A percentile compares a stretch with the other conserved stretches of the same genome.
Conservation (phyloP, 2,888 invertebrate species). For the Molorchus minor region DNA sequence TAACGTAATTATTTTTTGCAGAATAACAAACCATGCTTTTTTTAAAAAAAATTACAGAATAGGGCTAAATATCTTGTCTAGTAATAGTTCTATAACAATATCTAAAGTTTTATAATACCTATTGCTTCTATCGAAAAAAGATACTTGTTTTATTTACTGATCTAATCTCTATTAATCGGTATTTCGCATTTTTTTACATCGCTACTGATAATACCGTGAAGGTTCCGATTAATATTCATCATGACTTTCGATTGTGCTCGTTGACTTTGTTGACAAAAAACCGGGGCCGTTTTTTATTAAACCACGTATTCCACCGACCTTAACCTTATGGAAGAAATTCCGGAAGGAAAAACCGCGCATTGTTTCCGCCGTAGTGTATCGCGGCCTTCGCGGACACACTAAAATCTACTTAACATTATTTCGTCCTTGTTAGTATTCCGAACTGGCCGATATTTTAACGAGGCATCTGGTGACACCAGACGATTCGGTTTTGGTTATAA, state of each 20-base stretch:
- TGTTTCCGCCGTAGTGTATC: conserved; percentile 2
- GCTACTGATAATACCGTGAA: conserved; percentile 26
- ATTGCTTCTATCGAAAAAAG: background rate
- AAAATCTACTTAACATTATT: conserved; percentile 16
- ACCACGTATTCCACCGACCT: conserved; percentile 13
- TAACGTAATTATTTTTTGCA: too few species aligned
- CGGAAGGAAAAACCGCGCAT: conserved; percentile 12
- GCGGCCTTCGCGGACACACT: conserved; percentile 5
- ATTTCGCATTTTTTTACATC: conserved; percentile 1
- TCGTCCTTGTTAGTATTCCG: conserved; percentile 2
- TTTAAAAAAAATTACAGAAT: too few species aligned
- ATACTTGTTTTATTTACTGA: background rate
- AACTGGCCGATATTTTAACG: background rate
- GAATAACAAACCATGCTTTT: too few species aligned
- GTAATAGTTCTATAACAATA: too few species aligned
- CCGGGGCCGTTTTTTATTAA: conserved; percentile 32
- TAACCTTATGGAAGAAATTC: conserved; percentile 17
- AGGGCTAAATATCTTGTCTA: too few species aligned
- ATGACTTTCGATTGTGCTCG: conserved; percentile 23
- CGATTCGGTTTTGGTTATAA: background rate
- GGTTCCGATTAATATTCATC: conserved; percentile 38
- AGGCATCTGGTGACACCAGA: background rate
- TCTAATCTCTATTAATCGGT: background rate
- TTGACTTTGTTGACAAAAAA: conserved; percentile 36
- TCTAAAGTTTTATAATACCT: too few species aligned